Conservation (phyloP, 2,797 vertebrate species). For the Sarcophilus harrisii region DNA sequence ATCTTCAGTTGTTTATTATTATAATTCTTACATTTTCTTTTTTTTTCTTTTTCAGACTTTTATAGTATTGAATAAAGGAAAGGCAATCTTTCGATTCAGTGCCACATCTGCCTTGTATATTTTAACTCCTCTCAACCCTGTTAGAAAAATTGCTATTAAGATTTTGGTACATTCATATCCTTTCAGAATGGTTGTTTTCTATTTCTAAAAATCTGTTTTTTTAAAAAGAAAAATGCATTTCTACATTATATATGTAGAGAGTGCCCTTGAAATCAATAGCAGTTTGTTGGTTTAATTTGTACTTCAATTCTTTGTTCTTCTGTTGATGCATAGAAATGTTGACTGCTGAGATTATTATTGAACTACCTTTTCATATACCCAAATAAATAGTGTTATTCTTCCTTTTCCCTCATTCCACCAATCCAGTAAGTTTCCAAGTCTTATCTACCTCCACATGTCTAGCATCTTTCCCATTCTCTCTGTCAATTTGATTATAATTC, state of each 20-base stretch:
- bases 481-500: neutral
- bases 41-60: conserved; percentile 93
- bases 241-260: neutral
- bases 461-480: neutral
- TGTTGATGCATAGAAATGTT: neutral
- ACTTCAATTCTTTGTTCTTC: conserved; percentile 32
- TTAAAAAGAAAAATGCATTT: conserved; percentile 63
- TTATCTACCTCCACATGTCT: neutral
- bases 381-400: neutral
- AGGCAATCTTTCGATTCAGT: conserved; percentile 97
- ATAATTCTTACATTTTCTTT: neutral
- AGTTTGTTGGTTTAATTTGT: conserved; percentile 31
- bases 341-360: neutral
- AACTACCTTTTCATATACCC: neutral
- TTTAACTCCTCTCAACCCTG: conserved; percentile 95
- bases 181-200: conserved; percentile 83
- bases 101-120: conserved; percentile 96
- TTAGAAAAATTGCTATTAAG: conserved; percentile 97
- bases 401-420: neutral
- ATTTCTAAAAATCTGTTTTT: conserved; percentile 53
- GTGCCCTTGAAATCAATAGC: conserved; percentile 23
- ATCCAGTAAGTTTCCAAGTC: neutral
- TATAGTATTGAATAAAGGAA: conserved; percentile 97
- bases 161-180: conserved; percentile 99
- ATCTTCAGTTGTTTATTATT: neutral